Base-by-base conservation (phyloP, 2,113 vertebrate species). In the Coreoperca whiteheadi region DNA sequence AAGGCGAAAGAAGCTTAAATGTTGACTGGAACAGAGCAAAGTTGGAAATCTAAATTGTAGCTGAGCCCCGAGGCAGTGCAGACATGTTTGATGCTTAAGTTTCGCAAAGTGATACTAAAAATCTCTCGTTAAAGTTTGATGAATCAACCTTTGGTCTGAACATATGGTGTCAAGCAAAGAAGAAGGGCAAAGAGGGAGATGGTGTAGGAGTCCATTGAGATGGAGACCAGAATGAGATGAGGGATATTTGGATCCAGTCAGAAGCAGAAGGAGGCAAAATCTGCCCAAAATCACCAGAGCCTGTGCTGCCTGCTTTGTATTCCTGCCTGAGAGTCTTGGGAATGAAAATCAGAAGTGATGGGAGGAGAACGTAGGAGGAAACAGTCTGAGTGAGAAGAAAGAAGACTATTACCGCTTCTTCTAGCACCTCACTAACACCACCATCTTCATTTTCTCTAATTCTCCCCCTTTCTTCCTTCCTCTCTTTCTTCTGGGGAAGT, bases 221-320 rank as follows among this genome's bases (percentile, higher is more conserved):
- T 56, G n/a, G 37, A 54, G 61, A 76, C 63, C 84, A 61, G 79
- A 87, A 92, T 86, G 83, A 89, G 79, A 82, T 65, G 78, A 86
- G 76, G 76, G 74, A 81, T 63, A 87, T 88, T 91, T 91, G 86
- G 89, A 89, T 81, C 80, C 79, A 83, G 77, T 83, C 75, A 48
- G 73, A 30, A 81, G 84, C 88, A 93, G 89, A 82, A 88, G 90
- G 89, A 82, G 25, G 59, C 78, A 90, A 88, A n/a, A 89, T 94
- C 88, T 90, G 71, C 81, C 79, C 76, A 75, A 74, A 91, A 91
- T 85, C 81, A 88, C 83, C 88, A 78, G 87, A 83, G 89, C 68
- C 82, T 73, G 53, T 7, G 66, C 71, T 81, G 82, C 75, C 85
- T 93, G 91, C 78, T 94, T 92, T 90, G 85, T 93, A 91, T 94